Evolutionary conservation across 1,140 invertebrate species (phyloP).

Genomic region (Antheraea mylitta): DNA sequence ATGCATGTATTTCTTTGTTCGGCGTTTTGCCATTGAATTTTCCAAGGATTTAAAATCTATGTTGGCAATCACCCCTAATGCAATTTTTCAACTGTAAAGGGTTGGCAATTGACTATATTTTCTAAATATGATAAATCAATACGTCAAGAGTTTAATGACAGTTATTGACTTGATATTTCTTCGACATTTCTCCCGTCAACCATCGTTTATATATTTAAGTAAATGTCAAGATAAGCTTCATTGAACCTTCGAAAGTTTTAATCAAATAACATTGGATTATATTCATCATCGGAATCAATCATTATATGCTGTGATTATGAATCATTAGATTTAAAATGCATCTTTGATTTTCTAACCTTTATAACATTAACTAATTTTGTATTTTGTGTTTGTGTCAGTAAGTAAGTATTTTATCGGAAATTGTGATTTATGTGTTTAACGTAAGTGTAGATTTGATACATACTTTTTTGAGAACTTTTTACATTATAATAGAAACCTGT

Average conservation of each 20-base stretch:
- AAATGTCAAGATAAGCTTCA: neutral
- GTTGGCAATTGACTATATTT: conserved; percentile 14
- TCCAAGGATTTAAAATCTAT: neutral
- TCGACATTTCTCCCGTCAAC: conserved; percentile 16
- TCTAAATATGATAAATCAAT: conserved; percentile 17
- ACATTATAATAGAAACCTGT: neutral
- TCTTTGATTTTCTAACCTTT: conserved; percentile 75
- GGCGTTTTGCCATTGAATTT: neutral
- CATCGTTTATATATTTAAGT: neutral
- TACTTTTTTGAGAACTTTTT: conserved; percentile 23
- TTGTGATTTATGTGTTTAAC: neutral
- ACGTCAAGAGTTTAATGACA: conserved; percentile 18
- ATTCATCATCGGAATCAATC: conserved; percentile 37
- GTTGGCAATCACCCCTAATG: neutral
- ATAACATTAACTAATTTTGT: conserved; percentile 48
- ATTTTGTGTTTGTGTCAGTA: conserved; percentile 57
- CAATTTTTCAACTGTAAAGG: conserved; percentile 3
- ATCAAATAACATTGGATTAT: conserved; percentile 53
- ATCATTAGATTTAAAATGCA: conserved; percentile 51
- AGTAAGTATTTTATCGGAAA: conserved; percentile 33
- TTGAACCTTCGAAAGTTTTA: conserved; percentile 37
- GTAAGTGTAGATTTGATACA: conserved; percentile 33
- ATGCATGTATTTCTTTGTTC: conserved; percentile 14
- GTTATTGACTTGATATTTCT: conserved; percentile 24
- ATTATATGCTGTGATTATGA: conserved; percentile 43